A percentile compares a stretch with the other conserved stretches of the same genome.
Conservation (phyloP, 1,140 invertebrate species). For the Diabrotica undecimpunctata region DNA sequence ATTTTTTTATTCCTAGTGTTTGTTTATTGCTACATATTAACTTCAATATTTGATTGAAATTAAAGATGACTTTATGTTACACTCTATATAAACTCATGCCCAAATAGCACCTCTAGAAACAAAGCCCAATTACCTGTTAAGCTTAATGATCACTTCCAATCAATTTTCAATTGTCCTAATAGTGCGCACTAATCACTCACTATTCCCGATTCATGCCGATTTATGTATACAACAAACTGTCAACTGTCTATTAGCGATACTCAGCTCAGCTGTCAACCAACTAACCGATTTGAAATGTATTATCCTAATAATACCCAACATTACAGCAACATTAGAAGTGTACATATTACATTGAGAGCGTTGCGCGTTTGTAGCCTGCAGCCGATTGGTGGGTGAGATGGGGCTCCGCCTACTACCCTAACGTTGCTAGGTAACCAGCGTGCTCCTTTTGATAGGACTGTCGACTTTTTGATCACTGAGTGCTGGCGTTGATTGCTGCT, state of each 20-base stretch:
- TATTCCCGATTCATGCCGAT: constrained; percentile 5
- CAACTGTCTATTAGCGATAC: constrained; percentile 18
- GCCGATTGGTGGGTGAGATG: constrained; percentile 33
- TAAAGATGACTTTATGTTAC: too few species aligned
- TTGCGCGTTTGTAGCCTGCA: constrained; percentile 31
- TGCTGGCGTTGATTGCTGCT: constrained; percentile 20
- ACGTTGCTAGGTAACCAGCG: constrained; percentile 35
- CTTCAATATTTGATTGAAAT: too few species aligned
- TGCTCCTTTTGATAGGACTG: constrained; percentile 25
- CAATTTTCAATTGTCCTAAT: constrained; percentile 6
- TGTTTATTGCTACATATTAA: too few species aligned
- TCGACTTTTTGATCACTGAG: constrained; percentile 27
- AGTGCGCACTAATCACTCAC: constrained; percentile 5
- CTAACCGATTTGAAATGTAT: constrained; percentile 50
- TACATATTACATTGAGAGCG: constrained; percentile 42
- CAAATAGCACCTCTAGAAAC: too few species aligned
- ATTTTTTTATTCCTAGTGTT: too few species aligned
- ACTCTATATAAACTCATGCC: too few species aligned
- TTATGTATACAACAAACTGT: constrained; percentile 1
- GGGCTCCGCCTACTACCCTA: constrained; percentile 38
- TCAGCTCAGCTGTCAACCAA: constrained; percentile 40
- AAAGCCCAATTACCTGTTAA: not conserved
- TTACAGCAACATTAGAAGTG: constrained; percentile 48
- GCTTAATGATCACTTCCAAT: constrained; percentile 9
- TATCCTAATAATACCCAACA: constrained; percentile 48